Conservation (phyloP, 2,113 vertebrate genomes). For the Perccottus glenii region DNA sequence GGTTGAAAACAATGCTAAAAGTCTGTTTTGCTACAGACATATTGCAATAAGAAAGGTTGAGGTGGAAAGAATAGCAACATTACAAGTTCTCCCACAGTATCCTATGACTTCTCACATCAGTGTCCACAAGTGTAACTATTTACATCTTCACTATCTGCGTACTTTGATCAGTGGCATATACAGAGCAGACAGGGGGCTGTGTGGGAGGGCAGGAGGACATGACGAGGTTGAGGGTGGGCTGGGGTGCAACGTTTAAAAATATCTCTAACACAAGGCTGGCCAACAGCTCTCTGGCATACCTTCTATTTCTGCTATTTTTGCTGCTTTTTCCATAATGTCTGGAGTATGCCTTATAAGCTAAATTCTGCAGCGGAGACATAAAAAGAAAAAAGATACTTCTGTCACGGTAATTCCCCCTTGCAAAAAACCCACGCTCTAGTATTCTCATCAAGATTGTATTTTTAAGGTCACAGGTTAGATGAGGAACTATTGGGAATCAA, state of each 20-base stretch:
- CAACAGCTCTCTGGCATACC: conserved; percentile 60
- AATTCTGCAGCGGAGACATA: conserved; percentile 54
- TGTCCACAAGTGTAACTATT: neutral
- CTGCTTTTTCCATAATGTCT: conserved; percentile 75
- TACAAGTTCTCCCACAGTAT: neutral
- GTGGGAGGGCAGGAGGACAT: conserved; percentile 47
- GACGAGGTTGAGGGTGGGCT: conserved; percentile 55
- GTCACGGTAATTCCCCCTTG: conserved; percentile 43
- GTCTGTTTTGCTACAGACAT: neutral
- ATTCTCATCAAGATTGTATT: conserved; percentile 35
- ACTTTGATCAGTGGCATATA: conserved; percentile 33
- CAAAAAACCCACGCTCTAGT: conserved; percentile 26
- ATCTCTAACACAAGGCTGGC: conserved; percentile 60
- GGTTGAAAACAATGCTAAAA: neutral
- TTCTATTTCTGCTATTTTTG: conserved; percentile 73
- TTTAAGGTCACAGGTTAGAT: conserved; percentile 21
- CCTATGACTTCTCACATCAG: conserved; percentile 1
- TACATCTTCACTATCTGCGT: conserved; percentile 2
- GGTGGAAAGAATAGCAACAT: neutral
- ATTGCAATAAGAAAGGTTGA: neutral
- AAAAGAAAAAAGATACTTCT: conserved; percentile 42
- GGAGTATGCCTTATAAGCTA: conserved; percentile 76
- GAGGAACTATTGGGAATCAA: conserved; percentile 4
- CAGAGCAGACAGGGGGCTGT: conserved; percentile 36
- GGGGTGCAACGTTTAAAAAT: conserved; percentile 72